Base-by-base conservation (phyloP, 2,888 invertebrate genomes). In the Harmothoe impar region DNA sequence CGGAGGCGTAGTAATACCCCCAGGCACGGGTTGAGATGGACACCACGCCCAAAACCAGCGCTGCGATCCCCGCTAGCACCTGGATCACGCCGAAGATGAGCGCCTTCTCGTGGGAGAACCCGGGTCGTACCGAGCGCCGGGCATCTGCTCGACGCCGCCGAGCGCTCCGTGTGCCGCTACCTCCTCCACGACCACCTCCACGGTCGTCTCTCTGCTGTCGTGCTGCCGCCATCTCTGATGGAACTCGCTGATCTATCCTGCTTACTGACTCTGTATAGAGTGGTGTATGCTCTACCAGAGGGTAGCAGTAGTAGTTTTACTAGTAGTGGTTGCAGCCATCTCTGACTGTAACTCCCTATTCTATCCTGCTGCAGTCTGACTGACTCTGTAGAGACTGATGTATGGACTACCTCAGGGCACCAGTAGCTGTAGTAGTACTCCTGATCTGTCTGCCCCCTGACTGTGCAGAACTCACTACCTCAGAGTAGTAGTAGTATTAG, bases 1-100 rank as follows among this genome's bases (percentile, higher is more conserved):
- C 95, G n/a, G 94, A 93, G 23, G 93, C 94, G 25, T 93, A 93
- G 90, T 94, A 94, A 90, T 94, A 93, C 43, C 95, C 95, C 94
- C 94, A 94, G 68, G 94, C 93, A 78, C 92, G 91, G 77, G 93
- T 92, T 17, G 92, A 93, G 92, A 94, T 94, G 17, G 94, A 93
- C 25, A 94, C 89, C 0, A 94, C 93, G 29, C 94, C 93, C n/a
- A 94, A 93, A 5, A 94, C 92, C 23, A 94, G 93, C 56, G 94
- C 93, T 25, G 93, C 93, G 1, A 94, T 91, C 29, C 94, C 95
- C 56, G 94, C 92, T 23, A 94, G 72, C 78, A 94, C 93, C 62
- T 94, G 92, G 29, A 94, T 91, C 17, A 94, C 92, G 31, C 94
- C 94, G 12, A 94, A 91, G 0, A 93, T 92, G 51, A 94, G 92